Conservation (phyloP, 2,888 invertebrate genomes). For the Drosophila kambysellisi region DNA sequence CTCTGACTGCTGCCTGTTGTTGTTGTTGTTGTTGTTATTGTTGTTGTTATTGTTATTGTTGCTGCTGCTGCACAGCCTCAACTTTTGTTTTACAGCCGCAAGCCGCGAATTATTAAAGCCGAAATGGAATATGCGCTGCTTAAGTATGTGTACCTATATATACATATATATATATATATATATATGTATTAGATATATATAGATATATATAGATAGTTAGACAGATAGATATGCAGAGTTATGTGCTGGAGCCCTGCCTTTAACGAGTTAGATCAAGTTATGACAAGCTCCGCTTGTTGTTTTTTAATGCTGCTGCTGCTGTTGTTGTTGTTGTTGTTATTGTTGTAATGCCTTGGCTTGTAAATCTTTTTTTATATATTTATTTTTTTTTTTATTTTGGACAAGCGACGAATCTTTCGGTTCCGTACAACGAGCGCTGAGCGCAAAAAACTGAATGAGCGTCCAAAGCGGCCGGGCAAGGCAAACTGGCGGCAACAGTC, state of each 20-base stretch:
- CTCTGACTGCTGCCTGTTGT: not conserved
- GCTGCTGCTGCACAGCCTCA: slow-evolving; percentile 51
- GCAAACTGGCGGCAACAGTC: slow-evolving; percentile 74
- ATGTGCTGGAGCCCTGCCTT: slow-evolving; percentile 39
- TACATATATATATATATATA: slow-evolving; percentile 11
- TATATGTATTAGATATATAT: slow-evolving; percentile 8
- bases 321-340: slow-evolving; percentile 12
- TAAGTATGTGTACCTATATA: slow-evolving; percentile 2
- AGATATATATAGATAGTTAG: slow-evolving; percentile 4
- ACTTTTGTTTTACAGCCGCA: slow-evolving; percentile 56
- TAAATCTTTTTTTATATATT: slow-evolving; percentile 32
- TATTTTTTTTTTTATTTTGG: slow-evolving; percentile 32
- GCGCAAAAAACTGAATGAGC: slow-evolving; percentile 79
- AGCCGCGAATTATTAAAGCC: slow-evolving; percentile 54
- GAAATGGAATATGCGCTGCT: slow-evolving; percentile 4
- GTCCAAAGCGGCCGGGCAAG: slow-evolving; percentile 77
- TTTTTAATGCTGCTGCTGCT: slow-evolving; percentile 12
- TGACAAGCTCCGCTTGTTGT: slow-evolving; percentile 45
- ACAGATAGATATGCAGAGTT: slow-evolving; percentile 49
- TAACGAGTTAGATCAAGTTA: slow-evolving; percentile 60
- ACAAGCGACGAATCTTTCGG: slow-evolving; percentile 71
- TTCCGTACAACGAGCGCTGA: slow-evolving; percentile 79
- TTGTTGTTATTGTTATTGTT: slow-evolving; percentile 10
- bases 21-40: not conserved
- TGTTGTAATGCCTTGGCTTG: slow-evolving; percentile 49